Conservation (phyloP, 23 tunicate species). For the Halocynthia aurantium region DNA sequence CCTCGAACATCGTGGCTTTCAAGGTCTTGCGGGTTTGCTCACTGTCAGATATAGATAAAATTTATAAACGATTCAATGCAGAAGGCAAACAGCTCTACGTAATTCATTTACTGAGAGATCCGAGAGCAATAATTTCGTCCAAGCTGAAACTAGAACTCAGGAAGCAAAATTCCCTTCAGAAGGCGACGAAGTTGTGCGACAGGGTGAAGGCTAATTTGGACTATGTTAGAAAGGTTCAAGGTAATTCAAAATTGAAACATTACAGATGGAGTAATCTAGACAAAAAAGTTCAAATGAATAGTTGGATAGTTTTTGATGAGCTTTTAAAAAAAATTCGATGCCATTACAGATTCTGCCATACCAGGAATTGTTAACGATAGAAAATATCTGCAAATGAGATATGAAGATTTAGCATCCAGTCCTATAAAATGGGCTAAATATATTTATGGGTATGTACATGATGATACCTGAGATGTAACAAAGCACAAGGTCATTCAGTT, state of each 20-base stretch:
- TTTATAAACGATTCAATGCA: conserved; percentile 11
- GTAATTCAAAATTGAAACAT: not conserved
- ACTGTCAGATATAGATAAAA: conserved; percentile 5
- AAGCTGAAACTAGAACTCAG: not conserved
- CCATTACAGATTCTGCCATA: not conserved
- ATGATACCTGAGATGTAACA: not conserved
- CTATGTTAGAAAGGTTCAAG: not conserved
- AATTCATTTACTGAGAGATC: conserved; percentile 71
- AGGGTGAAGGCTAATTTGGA: conserved; percentile 5
- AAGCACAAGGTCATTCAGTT: not conserved
- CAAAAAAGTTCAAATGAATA: too few species aligned
- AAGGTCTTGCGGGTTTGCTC: conserved; percentile 65
- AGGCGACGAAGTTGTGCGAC: conserved; percentile 8
- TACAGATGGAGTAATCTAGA: too few species aligned
- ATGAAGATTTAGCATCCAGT: conserved; percentile 32
- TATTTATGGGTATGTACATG: conserved; percentile 11
- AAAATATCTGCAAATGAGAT: conserved; percentile 23
- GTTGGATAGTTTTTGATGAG: too few species aligned
- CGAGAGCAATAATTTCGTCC: conserved; percentile 71
- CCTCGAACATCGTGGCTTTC: conserved; percentile 31
- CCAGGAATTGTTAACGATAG: not conserved
- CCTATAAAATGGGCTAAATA: conserved; percentile 26
- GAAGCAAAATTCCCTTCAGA: not conserved
- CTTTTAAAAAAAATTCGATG: not conserved
- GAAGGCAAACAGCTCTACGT: conserved; percentile 20